A percentile compares a stretch with the other conserved stretches of the same genome.
Evolutionary conservation across 2,888 invertebrate genomes (phyloP).

Genomic region (Ryuthela nishihirai): DNA sequence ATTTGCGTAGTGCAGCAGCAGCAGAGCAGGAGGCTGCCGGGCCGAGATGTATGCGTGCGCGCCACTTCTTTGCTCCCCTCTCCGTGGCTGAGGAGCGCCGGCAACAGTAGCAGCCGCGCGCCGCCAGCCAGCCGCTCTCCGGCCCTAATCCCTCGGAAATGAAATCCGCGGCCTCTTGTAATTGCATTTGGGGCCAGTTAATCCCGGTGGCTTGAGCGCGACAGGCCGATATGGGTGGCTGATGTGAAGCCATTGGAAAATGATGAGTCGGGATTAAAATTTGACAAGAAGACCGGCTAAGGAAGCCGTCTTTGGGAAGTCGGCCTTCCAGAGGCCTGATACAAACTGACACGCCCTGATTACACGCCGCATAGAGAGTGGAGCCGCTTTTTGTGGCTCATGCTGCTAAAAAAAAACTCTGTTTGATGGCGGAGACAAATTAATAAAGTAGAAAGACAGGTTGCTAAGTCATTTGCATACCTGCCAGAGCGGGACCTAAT

Average conservation of each 20-base stretch:
- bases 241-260: constrained; percentile 41
- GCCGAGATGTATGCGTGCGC: too few relatives aligned
- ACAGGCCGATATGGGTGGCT: constrained; percentile 38
- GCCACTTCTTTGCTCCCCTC: too few relatives aligned
- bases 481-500: constrained; percentile 34
- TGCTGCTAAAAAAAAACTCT: constrained; percentile 10
- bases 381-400: constrained; percentile 30
- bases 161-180: constrained; percentile 40
- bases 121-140: not conserved
- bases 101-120: not conserved
- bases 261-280: constrained; percentile 41
- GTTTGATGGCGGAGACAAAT: constrained; percentile 37
- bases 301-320: constrained; percentile 35
- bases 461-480: constrained; percentile 41
- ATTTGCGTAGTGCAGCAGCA: too few relatives aligned
- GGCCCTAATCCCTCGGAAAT: constrained; percentile 39
- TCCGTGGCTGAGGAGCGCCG: too few relatives aligned
- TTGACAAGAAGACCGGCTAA: constrained; percentile 40
- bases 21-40: too few relatives aligned
- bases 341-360: constrained; percentile 39
- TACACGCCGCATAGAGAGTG: constrained; percentile 34
- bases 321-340: constrained; percentile 36
- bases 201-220: constrained; percentile 39
- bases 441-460: constrained; percentile 40
- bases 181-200: constrained; percentile 41